Evolutionary conservation across 2,888 invertebrate genomes (phyloP), one percentile per base, ranked within the genome.

Genomic region (Malthinus flaveolus): DNA sequence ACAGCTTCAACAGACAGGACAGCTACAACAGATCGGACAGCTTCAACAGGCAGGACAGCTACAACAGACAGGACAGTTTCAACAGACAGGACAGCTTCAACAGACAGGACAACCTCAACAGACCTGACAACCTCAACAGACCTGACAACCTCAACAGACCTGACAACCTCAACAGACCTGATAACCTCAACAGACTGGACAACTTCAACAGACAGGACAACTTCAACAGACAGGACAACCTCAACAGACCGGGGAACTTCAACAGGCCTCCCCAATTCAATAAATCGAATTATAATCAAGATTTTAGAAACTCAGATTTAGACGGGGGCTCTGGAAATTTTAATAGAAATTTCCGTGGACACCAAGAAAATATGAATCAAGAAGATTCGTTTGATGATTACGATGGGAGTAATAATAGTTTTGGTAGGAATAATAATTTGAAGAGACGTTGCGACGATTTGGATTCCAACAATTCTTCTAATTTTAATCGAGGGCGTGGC

Each of bases 1-100:
- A 61, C 35, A 61, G 62, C 8, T 39, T 37, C 7, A 62, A 51
- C 39, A 60, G 58, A 49, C n/a, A n/a, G n/a, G n/a, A n/a, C n/a
- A n/a, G n/a, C n/a, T n/a, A n/a, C n/a, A n/a, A n/a, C n/a, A 61
- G 63, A 32, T n/a, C n/a, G n/a, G n/a, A n/a, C n/a, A n/a, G n/a
- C n/a, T n/a, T n/a, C n/a, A n/a, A n/a, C n/a, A 61, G 63, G 23
- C n/a, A n/a, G n/a, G n/a, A n/a, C n/a, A n/a, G n/a, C n/a, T n/a
- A n/a, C n/a, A n/a, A n/a, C n/a, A 61, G 63, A 32, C n/a, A n/a
- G n/a, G n/a, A n/a, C n/a, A n/a, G n/a, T n/a, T n/a, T n/a, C n/a
- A n/a, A n/a, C n/a, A 61, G 63, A 32, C 53, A 62, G 7, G 59
- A 60, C 47, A 39, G 54, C 50, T 55, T 49, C 48, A 49, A 11